Conservation (phyloP, 2,888 invertebrate genomes). For the Thyatira batis region DNA sequence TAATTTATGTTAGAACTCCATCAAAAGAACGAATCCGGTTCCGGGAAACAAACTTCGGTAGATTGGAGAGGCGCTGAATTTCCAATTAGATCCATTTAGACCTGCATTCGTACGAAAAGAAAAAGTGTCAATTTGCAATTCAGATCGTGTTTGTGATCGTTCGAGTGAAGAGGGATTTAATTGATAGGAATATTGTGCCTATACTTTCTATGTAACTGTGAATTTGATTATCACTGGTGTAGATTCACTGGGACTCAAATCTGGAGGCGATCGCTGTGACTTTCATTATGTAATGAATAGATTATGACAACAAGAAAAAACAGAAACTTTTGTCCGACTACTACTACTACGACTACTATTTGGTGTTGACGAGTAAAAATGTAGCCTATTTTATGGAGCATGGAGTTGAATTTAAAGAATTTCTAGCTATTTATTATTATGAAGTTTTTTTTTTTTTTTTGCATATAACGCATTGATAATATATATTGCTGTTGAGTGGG, state of each 20-base stretch:
- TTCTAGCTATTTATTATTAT: too few species aligned
- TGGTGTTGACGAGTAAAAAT: too few species aligned
- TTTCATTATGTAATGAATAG: too few species aligned
- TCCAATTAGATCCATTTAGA: constrained; percentile 62
- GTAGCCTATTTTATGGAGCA: too few species aligned
- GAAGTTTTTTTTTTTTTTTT: too few species aligned
- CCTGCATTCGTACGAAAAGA: constrained; percentile 45
- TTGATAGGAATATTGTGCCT: constrained; percentile 61
- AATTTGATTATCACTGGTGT: background rate
- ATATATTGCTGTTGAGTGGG: too few species aligned
- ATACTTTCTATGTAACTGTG: background rate
- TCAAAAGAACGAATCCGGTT: background rate
- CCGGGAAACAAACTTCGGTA: constrained; percentile 14
- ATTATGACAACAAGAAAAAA: too few species aligned
- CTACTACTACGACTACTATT: too few species aligned
- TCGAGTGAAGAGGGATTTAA: constrained; percentile 60
- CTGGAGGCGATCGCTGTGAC: background rate
- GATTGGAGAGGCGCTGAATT: constrained; percentile 49
- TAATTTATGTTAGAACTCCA: constrained; percentile 5
- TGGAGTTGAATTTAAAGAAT: too few species aligned
- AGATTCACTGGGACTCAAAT: background rate
- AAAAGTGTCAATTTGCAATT: constrained; percentile 69
- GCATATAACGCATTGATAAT: too few species aligned
- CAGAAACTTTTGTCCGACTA: too few species aligned
- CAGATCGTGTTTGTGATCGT: constrained; percentile 57